Base-by-base conservation (phyloP, 2,888 invertebrate species). In the Dryocosmus kuriphilus region DNA sequence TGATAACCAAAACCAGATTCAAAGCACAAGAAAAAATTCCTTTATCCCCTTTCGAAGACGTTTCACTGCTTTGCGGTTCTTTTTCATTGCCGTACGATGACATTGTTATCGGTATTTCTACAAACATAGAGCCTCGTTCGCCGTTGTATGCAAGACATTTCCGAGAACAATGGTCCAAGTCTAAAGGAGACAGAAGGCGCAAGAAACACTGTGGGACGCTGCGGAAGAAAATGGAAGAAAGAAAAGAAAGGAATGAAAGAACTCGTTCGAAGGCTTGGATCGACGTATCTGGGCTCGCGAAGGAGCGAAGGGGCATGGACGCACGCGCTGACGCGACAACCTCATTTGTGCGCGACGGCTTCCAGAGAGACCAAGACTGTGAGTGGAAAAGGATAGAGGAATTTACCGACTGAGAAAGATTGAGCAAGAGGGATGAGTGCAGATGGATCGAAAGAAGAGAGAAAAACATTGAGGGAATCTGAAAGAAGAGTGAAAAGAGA, bases 301-400 rank as follows among this genome's bases (percentile, higher is more conserved):
- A 24, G 63, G 71, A 63, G 24, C 19, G 60, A 62, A 60, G 80
- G 79, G 78, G 77, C 78, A 77, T 77, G 77, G 83, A 85, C 84
- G 86, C 88, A 87, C 88, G 88, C 88, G 89, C 88, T 89, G 89
- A 88, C 89, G 89, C 89, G 90, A 90, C 89, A 89, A 90, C 87
- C 90, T 90, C 90, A 90, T 90, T 90, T 90, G 90, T 90, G 90
- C 89, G 79, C 90, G 87, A 88, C 87, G 86, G 86, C 87, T 88
- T 86, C 87, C 84, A 84, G 77, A 81, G 80, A 81, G 82, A 80
- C 78, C 75, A 79, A 60, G 79, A 78, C 74, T 16, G 51, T 51
- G 51, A 71, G 51, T 71, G 51, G 51, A 71, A 71, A 55, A 51
- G 61, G 55, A 51, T 35, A 57, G 22, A 62, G 51, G 63, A 76